Conservation (phyloP, 2,113 vertebrate genomes). For the Zonotrichia leucophrys region DNA sequence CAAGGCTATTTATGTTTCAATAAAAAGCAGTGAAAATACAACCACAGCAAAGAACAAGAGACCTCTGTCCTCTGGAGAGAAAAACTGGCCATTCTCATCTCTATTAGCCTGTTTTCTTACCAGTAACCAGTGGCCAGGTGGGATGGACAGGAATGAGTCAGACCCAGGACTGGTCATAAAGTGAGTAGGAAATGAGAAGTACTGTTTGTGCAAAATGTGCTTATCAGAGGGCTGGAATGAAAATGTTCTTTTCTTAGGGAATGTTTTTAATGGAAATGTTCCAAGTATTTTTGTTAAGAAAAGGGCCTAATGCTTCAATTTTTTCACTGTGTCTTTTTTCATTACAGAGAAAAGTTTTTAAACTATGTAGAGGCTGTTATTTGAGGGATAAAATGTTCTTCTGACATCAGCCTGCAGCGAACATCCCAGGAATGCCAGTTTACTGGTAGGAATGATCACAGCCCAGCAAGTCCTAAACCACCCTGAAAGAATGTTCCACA, state of each 20-base stretch:
- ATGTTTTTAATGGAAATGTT: conserved; percentile 38
- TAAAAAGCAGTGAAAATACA: background rate
- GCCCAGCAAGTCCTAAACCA: conserved; percentile 14
- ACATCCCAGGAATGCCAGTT: background rate
- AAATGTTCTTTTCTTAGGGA: conserved; percentile 18
- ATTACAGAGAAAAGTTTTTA: background rate
- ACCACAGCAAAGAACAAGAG: background rate
- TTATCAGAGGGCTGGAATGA: conserved; percentile 28
- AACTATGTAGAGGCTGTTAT: background rate
- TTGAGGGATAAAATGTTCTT: conserved; percentile 2
- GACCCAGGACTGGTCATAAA: background rate
- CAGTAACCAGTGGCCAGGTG: background rate
- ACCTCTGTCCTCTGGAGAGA: background rate
- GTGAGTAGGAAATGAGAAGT: conserved; percentile 24
- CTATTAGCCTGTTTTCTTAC: background rate
- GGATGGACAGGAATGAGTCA: background rate
- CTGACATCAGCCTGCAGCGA: background rate
- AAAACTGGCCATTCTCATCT: background rate
- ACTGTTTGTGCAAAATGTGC: conserved; percentile 41
- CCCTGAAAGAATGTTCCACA: background rate
- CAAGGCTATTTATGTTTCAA: background rate
- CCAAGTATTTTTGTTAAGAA: background rate
- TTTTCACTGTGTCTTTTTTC: background rate
- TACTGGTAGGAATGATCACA: background rate
- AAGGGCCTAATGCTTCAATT: background rate